phyloP scores from a whole-genome alignment of 2,113 vertebrate species.

The Myrmophylax atrothorax region DNA sequence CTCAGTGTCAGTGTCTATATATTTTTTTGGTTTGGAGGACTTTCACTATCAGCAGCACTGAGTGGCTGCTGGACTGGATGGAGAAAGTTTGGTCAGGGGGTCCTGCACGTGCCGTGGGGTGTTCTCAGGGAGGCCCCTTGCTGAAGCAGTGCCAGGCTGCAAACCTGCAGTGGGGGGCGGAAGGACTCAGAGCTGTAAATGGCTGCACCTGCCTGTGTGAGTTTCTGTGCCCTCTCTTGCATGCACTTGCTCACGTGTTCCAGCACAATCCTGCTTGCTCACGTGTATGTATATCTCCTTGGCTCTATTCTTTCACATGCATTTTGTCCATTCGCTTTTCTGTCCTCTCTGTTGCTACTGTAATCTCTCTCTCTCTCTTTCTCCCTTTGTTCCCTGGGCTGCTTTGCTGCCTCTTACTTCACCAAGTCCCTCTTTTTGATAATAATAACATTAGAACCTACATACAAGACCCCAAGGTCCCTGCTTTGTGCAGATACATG shows the following conservation, averaged over 20 bases:
- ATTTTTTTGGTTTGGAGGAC: background rate
- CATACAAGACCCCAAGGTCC: constrained; percentile 11
- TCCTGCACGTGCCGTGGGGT: accelerated
- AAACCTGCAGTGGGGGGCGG: background rate
- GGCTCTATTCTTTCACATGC: background rate
- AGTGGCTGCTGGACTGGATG: background rate
- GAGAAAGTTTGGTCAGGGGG: background rate
- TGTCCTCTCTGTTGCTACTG: background rate
- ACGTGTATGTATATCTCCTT: background rate
- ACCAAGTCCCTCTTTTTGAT: constrained; percentile 29
- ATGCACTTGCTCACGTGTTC: background rate
- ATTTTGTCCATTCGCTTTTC: constrained; percentile 27
- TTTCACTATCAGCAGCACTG: accelerated
- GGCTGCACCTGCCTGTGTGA: background rate
- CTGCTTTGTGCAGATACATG: constrained; percentile 18
- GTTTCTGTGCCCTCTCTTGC: background rate
- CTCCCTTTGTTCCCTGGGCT: constrained; percentile 35
- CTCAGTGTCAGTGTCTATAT: background rate
- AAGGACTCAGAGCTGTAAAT: background rate
- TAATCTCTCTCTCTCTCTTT: background rate
- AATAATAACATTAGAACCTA: constrained; percentile 5
- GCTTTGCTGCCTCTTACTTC: constrained; percentile 4
- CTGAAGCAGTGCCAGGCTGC: background rate
- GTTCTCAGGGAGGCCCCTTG: background rate
- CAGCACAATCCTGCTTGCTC: background rate